These are phyloP conservation scores for Zoroaster sp. DNA, from an alignment of 53 echinoderm and acorn worm species.

Conservation along the genomic window DNA sequence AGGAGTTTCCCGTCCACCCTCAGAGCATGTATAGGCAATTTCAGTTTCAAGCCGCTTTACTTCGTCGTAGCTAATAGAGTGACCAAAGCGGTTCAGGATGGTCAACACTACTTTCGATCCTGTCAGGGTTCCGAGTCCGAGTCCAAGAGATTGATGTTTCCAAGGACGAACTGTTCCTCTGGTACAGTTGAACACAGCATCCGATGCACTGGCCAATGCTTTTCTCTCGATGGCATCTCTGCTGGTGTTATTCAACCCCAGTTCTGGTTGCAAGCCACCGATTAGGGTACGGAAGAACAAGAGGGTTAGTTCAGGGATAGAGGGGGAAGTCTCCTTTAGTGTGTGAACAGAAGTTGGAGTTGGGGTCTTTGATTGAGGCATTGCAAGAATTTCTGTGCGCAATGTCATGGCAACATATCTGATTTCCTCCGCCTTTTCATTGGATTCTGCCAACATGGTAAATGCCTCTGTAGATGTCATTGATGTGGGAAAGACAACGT, in stretches of 20 bases:
- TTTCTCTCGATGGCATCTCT: constrained; percentile 43
- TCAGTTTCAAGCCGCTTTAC: constrained; percentile 67
- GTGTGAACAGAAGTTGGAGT: constrained; percentile 54
- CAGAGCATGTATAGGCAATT: constrained; percentile 34
- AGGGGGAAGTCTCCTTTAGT: constrained; percentile 46
- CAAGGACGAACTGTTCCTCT: constrained; percentile 63
- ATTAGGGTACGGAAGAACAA: constrained; percentile 62
- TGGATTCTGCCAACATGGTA: background rate
- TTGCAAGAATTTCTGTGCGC: constrained; percentile 17
- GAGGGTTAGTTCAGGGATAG: constrained; percentile 26
- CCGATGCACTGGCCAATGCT: constrained; percentile 61
- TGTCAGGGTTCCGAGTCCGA: constrained; percentile 59
- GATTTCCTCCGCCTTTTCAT: background rate
- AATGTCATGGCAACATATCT: background rate
- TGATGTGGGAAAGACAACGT: background rate
- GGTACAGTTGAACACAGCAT: constrained; percentile 65
- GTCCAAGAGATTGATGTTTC: constrained; percentile 66
- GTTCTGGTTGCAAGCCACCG: constrained; percentile 57
- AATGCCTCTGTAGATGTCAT: background rate
- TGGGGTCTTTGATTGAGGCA: constrained; percentile 50
- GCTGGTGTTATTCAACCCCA: constrained; percentile 20
- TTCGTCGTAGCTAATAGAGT: constrained; percentile 62
- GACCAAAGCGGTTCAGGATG: constrained; percentile 66
- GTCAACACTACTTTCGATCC: constrained; percentile 52
- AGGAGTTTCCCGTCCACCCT: background rate